These are phyloP conservation scores for Bos indicus DNA, from an alignment of 2,113 vertebrate genomes.

Conservation along the genomic window DNA sequence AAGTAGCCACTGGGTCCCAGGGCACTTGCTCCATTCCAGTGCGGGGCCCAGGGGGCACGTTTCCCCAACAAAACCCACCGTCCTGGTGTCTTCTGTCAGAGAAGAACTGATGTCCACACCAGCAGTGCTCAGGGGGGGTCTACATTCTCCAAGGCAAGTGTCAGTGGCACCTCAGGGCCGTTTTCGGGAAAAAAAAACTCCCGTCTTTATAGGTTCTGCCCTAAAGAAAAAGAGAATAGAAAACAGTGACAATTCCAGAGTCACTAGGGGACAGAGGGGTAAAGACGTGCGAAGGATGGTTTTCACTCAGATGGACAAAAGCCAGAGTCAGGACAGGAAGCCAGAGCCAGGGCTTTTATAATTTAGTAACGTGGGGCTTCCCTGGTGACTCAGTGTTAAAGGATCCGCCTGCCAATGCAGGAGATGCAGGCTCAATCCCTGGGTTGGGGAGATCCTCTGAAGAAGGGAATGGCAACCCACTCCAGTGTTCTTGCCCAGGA, in stretches of 20 bases:
- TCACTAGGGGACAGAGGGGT: background rate
- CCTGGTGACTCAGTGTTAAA: rapidly evolving
- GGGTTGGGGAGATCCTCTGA: background rate
- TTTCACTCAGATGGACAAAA: background rate
- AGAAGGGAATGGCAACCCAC: background rate
- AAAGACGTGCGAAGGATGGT: rapidly evolving
- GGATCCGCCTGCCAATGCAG: background rate
- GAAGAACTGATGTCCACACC: rapidly evolving
- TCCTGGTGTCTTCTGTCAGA: rapidly evolving
- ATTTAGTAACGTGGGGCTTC: background rate
- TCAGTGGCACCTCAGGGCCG: rapidly evolving
- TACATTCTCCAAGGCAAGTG: background rate
- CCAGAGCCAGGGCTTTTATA: rapidly evolving
- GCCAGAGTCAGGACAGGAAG: background rate
- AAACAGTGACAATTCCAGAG: background rate
- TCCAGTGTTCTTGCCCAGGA: background rate
- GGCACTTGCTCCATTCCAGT: too few species aligned
- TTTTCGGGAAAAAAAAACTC: background rate
- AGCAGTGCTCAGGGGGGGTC: rapidly evolving
- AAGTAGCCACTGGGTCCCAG: background rate
- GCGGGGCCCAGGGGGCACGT: background rate
- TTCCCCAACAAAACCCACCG: background rate
- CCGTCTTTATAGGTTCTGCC: background rate
- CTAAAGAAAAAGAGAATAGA: background rate
- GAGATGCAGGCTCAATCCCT: background rate